These are phyloP conservation scores for Corydoras maculifer DNA, from an alignment of 2,113 vertebrate species.

Conservation along the genomic window DNA sequence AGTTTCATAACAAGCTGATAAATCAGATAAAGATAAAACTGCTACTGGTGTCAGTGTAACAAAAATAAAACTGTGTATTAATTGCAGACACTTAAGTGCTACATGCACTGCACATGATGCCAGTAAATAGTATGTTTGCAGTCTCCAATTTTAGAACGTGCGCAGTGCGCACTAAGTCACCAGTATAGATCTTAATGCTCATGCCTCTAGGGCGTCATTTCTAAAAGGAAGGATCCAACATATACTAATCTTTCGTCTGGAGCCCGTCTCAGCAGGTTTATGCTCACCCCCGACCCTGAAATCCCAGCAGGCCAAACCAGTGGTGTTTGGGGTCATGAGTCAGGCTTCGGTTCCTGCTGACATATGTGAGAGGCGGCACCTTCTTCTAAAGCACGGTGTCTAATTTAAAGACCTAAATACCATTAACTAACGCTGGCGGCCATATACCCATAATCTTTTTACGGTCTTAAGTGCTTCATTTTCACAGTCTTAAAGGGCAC, in stretches of 20 bases:
- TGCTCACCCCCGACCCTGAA: slow-evolving; percentile 39
- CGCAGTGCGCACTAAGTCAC: slow-evolving; percentile 23
- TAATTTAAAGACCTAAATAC: slow-evolving; percentile 48
- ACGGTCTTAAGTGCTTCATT: slow-evolving; percentile 51
- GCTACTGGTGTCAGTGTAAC: too few relatives aligned
- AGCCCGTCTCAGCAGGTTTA: slow-evolving; percentile 18
- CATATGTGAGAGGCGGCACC: slow-evolving; percentile 22
- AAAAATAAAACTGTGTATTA: too few relatives aligned
- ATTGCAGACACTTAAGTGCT: not conserved
- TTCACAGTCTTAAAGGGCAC: slow-evolving; percentile 30
- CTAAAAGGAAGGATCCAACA: slow-evolving; percentile 11
- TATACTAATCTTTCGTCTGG: slow-evolving; percentile 1
- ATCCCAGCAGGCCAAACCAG: slow-evolving; percentile 12
- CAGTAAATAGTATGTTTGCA: slow-evolving; percentile 11
- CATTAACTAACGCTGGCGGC: slow-evolving; percentile 57
- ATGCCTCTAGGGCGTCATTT: slow-evolving; percentile 11
- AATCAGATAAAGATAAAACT: too few relatives aligned
- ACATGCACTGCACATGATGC: slow-evolving; percentile 4
- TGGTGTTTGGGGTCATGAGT: slow-evolving; percentile 11
- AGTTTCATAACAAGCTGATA: too few relatives aligned
- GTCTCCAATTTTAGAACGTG: slow-evolving; percentile 15
- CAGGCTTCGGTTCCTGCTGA: slow-evolving; percentile 28
- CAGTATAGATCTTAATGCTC: slow-evolving; percentile 6
- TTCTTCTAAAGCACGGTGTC: slow-evolving; percentile 17
- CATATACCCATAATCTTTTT: slow-evolving; percentile 52